These are phyloP conservation scores for Sussaba pulchella DNA, from an alignment of 2,888 invertebrate genomes.

Conservation along the genomic window DNA sequence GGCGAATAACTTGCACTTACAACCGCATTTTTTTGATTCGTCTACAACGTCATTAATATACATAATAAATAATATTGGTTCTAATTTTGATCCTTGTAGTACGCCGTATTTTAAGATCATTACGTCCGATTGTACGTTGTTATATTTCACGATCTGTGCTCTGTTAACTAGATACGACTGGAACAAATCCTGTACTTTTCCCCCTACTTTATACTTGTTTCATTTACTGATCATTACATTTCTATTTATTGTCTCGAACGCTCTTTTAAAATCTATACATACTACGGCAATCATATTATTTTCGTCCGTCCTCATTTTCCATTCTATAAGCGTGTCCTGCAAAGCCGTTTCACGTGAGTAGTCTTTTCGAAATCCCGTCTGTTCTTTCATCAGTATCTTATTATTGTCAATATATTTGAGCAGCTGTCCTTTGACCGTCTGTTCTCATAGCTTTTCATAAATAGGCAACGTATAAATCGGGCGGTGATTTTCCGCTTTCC, in stretches of 20 bases:
- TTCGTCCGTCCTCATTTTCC: slow-evolving; percentile 2
- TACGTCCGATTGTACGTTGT: slow-evolving; percentile 15
- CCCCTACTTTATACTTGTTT: slow-evolving; percentile 21
- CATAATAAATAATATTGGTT: slow-evolving; percentile 45
- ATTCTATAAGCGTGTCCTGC: slow-evolving; percentile 7
- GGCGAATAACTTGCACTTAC: too few relatives aligned
- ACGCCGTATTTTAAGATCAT: slow-evolving; percentile 19
- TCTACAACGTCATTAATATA: slow-evolving; percentile 7
- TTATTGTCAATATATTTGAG: background rate
- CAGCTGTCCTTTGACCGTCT: slow-evolving; percentile 21
- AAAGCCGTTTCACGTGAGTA: slow-evolving; percentile 1
- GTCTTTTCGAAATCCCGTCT: slow-evolving; percentile 11
- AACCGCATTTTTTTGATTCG: too few relatives aligned
- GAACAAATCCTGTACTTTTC: slow-evolving; percentile 43
- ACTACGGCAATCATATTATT: background rate
- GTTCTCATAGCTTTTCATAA: slow-evolving; percentile 51
- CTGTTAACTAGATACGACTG: slow-evolving; percentile 45
- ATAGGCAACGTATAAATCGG: slow-evolving; percentile 55
- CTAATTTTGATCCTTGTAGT: slow-evolving; percentile 53
- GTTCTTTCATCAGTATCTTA: slow-evolving; percentile 17
- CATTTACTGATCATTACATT: background rate
- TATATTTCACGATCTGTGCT: slow-evolving; percentile 32
- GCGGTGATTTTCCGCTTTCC: slow-evolving; percentile 45
- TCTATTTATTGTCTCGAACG: slow-evolving; percentile 2
- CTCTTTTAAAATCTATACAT: slow-evolving; percentile 11